Evolutionary conservation across 2,888 invertebrate species (phyloP).

Genomic region (Caenorhabditis sulstoni): DNA sequence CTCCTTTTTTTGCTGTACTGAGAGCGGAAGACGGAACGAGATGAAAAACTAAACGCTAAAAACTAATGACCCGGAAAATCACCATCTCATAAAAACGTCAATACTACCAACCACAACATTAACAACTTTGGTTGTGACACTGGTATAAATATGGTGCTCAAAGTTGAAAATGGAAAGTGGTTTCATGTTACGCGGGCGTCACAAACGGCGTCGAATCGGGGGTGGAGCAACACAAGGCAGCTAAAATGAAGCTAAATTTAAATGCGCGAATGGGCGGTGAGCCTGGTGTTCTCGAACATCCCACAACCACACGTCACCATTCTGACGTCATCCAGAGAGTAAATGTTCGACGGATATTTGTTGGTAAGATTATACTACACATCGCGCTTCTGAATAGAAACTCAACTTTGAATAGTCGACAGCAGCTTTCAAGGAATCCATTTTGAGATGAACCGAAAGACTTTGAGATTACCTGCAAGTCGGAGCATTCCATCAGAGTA

Average conservation of each 20-base stretch:
- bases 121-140: constrained; percentile 2
- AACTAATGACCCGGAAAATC: constrained; percentile 27
- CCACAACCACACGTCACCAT: constrained; percentile 52
- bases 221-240: constrained; percentile 12
- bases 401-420: constrained; percentile 56
- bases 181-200: constrained; percentile 52
- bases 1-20: too few species aligned
- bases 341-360: constrained; percentile 23
- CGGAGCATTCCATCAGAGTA: not conserved
- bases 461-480: constrained; percentile 14
- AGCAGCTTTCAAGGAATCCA: constrained; percentile 59
- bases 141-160: constrained; percentile 43
- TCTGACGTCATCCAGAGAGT: constrained; percentile 34
- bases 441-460: constrained; percentile 13
- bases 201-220: constrained; percentile 23
- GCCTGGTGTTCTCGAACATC: constrained; percentile 37
- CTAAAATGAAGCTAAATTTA: constrained; percentile 35
- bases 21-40: not conserved
- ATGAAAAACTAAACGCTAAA: constrained; percentile 5
- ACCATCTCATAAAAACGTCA: constrained; percentile 5
- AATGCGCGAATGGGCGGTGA: constrained; percentile 34
- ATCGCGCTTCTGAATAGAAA: constrained; percentile 7
- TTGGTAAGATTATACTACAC: not conserved
- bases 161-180: constrained; percentile 49
- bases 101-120: not conserved